A percentile compares a stretch with the other conserved stretches of the same genome.
Conservation (phyloP, 1,140 invertebrate species). For the Hylaeus anthracinus region DNA sequence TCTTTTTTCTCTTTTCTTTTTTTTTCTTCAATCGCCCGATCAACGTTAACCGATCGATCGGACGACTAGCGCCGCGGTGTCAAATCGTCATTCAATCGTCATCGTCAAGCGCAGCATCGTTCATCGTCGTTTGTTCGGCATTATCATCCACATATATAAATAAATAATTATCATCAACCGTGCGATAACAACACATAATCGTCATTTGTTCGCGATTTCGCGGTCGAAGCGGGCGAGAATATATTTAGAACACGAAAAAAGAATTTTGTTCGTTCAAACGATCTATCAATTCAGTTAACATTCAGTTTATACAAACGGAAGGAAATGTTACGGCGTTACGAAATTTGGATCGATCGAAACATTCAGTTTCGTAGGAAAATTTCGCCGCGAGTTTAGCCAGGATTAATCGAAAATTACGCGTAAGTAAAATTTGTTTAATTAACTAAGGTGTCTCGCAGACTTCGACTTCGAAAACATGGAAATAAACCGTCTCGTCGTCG, state of each 20-base stretch:
- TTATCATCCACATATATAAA: conserved; percentile 74
- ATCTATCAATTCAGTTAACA: no score
- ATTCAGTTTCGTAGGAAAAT: neutral
- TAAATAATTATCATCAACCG: conserved; percentile 77
- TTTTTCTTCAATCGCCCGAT: conserved; percentile 30
- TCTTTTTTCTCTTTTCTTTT: neutral
- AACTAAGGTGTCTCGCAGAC: conserved; percentile 20
- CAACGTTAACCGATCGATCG: conserved; percentile 47
- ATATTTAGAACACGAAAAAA: no score
- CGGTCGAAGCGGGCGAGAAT: conserved; percentile 40
- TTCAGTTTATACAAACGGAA: neutral
- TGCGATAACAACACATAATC: conserved; percentile 73
- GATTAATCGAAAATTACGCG: neutral
- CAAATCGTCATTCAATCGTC: neutral
- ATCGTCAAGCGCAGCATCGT: neutral
- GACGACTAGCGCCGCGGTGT: conserved; percentile 31
- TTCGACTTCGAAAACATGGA: conserved; percentile 45
- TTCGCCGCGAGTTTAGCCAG: neutral
- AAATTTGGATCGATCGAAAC: no score
- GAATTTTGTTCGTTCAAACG: no score
- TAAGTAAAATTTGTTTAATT: neutral
- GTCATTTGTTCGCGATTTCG: conserved; percentile 61
- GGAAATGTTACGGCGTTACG: neutral
- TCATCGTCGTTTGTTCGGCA: conserved; percentile 40
- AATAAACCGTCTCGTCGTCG: conserved; percentile 38